These are phyloP conservation scores for Trissolcus brochymenae DNA, from an alignment of 2,888 invertebrate species.

Conservation along the genomic window DNA sequence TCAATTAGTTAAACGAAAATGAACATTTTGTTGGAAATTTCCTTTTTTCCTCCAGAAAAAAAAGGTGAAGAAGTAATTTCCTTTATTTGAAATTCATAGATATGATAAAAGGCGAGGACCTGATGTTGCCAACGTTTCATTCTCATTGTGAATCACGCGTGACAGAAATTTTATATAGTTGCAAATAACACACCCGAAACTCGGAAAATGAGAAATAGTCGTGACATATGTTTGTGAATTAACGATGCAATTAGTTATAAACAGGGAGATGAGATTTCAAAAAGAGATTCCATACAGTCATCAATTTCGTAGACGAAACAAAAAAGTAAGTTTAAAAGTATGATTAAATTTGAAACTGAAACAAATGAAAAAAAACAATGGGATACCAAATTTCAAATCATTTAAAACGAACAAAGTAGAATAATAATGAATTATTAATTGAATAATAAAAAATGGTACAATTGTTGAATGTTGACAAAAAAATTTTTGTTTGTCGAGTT, in stretches of 20 bases:
- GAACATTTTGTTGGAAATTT: too few relatives aligned
- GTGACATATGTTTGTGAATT: conserved; percentile 23
- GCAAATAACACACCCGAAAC: conserved; percentile 41
- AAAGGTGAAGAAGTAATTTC: background rate
- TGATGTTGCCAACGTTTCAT: conserved; percentile 15
- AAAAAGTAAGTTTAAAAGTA: too few relatives aligned
- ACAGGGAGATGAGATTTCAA: conserved; percentile 7
- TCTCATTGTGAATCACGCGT: conserved; percentile 35
- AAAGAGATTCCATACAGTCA: conserved; percentile 6
- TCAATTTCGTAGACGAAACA: background rate
- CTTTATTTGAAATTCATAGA: too few relatives aligned
- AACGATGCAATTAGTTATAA: conserved; percentile 36
- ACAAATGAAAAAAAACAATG: background rate
- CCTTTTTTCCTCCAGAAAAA: too few relatives aligned
- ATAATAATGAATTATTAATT: too few relatives aligned
- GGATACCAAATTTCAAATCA: background rate
- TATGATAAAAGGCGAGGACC: background rate
- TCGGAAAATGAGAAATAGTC: conserved; percentile 28
- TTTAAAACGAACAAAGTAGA: too few relatives aligned
- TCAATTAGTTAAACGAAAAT: too few relatives aligned
- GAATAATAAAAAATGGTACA: too few relatives aligned
- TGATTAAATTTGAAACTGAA: background rate
- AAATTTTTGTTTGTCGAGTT: too few relatives aligned
- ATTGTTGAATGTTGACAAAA: too few relatives aligned
- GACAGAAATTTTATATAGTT: conserved; percentile 38